Conservation (phyloP, 1,140 invertebrate genomes). For the Drosophila tsacasi region DNA sequence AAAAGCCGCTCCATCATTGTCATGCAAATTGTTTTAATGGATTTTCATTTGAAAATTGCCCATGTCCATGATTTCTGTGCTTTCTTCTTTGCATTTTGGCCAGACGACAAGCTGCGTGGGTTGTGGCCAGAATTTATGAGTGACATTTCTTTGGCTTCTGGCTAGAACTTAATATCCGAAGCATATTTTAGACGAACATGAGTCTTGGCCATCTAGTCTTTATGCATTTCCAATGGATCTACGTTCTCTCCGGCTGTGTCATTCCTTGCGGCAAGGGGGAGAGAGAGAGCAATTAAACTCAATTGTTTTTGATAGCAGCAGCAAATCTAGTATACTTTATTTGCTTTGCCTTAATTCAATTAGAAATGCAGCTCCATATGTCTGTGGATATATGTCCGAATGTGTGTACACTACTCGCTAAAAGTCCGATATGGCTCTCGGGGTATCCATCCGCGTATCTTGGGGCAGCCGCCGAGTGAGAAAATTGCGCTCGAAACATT, state of each 20-base stretch:
- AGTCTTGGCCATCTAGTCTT: constrained; percentile 33
- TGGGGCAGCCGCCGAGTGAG: constrained; percentile 48
- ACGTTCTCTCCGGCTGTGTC: neutral
- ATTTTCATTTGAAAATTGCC: constrained; percentile 54
- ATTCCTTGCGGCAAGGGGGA: constrained; percentile 25
- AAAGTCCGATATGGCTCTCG: constrained; percentile 53
- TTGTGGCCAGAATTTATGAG: constrained; percentile 68
- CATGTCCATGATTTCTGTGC: constrained; percentile 42
- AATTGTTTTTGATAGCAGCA: constrained; percentile 79
- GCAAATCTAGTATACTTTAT: constrained; percentile 80
- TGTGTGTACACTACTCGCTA: neutral
- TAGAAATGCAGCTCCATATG: constrained; percentile 69
- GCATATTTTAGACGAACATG: constrained; percentile 25
- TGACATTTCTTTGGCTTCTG: constrained; percentile 73
- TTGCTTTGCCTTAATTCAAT: constrained; percentile 84
- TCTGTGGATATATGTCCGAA: constrained; percentile 31
- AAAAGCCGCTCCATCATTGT: constrained; percentile 84
- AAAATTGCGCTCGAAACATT: constrained; percentile 84
- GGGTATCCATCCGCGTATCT: constrained; percentile 62
- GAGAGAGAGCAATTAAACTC: constrained; percentile 81
- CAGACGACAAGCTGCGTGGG: constrained; percentile 57
- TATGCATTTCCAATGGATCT: constrained; percentile 72
- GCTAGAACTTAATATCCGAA: constrained; percentile 23
- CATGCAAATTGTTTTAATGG: constrained; percentile 75
- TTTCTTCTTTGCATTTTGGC: constrained; percentile 38